phyloP scores from a whole-genome alignment of 2,113 vertebrate genomes.

The Psittacus erithacus region DNA sequence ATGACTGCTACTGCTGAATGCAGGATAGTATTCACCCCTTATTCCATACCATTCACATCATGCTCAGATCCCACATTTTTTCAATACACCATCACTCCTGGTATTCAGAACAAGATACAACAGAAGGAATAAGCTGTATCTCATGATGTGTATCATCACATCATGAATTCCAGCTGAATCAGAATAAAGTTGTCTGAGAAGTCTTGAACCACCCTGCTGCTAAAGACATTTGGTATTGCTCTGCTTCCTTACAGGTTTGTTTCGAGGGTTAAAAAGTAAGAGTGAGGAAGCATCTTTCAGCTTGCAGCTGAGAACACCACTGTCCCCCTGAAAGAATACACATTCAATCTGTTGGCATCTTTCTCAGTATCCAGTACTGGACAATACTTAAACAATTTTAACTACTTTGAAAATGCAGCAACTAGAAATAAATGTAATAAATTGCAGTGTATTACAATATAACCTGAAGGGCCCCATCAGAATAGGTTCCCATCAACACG shows the following conservation, averaged over 20 bases:
- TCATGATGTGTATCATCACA: background rate
- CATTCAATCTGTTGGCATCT: background rate
- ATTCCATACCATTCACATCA: background rate
- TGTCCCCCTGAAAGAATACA: background rate
- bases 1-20: background rate
- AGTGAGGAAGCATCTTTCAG: background rate
- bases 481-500: rapidly evolving
- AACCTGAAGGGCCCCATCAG: background rate
- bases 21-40: background rate
- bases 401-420: background rate
- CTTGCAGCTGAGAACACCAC: background rate
- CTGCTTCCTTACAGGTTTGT: background rate
- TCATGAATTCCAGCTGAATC: background rate
- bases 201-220: background rate
- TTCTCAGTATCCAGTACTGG: background rate
- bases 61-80: background rate
- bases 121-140: background rate
- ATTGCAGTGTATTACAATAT: rapidly evolving
- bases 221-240: background rate
- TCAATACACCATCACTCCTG: background rate
- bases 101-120: background rate
- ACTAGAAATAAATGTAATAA: background rate
- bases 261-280: background rate
- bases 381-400: background rate
- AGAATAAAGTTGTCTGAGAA: background rate